These are phyloP conservation scores for Bergia puertoricense DNA, from an alignment of 92 coral and sea anemone genomes.

Conservation along the genomic window DNA sequence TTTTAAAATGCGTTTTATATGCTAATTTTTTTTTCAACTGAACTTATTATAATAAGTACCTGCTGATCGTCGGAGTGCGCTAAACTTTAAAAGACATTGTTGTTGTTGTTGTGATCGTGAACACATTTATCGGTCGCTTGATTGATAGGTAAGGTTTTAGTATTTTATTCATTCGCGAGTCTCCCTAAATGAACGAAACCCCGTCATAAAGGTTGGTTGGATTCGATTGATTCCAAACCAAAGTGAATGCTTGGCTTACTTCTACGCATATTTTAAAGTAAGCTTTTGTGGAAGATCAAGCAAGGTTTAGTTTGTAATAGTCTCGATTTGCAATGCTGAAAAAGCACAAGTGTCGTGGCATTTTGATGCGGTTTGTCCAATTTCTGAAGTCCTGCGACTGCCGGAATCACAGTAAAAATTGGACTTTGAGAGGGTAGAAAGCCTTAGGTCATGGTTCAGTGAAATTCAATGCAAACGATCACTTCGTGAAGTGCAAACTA, in stretches of 20 bases:
- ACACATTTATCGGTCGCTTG: neutral
- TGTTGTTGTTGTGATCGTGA: neutral
- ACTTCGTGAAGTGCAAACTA: neutral
- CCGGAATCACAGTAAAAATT: neutral
- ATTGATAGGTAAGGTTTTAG: slow-evolving; percentile 17
- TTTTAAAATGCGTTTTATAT: neutral
- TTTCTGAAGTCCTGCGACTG: neutral
- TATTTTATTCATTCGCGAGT: neutral
- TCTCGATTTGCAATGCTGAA: neutral
- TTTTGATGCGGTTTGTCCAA: neutral
- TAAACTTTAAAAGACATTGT: slow-evolving; percentile 3
- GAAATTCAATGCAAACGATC: neutral
- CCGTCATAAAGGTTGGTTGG: neutral
- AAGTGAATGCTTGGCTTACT: neutral
- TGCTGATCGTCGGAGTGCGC: slow-evolving; percentile 24
- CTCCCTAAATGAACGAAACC: neutral
- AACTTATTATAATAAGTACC: slow-evolving; percentile 1
- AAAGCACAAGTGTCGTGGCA: neutral
- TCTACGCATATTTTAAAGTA: too few relatives aligned
- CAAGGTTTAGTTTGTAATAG: neutral
- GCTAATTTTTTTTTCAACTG: slow-evolving; percentile 8
- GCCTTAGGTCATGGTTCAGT: neutral
- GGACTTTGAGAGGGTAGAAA: neutral
- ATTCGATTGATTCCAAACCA: neutral
- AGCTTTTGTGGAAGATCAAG: neutral